Evolutionary conservation across 2,113 vertebrate species (phyloP).

Genomic region (Forbesichthys agassizii): DNA sequence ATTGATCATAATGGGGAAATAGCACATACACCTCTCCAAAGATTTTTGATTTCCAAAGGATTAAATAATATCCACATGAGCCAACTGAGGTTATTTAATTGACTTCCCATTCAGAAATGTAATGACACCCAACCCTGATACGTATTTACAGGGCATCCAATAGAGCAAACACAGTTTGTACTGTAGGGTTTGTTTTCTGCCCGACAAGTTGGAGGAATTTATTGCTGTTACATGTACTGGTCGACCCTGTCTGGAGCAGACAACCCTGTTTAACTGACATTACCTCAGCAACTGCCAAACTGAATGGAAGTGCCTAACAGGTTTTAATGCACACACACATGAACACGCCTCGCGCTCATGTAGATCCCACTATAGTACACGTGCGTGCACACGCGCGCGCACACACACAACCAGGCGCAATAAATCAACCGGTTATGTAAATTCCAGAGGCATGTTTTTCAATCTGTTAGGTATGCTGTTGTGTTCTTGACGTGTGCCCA

Average conservation of each 20-base stretch:
- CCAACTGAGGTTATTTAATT: background rate
- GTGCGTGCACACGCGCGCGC: background rate
- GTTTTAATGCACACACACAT: constrained; percentile 49
- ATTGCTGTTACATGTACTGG: constrained; percentile 5
- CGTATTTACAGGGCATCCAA: background rate
- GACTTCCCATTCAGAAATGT: background rate
- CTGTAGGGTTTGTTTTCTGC: constrained; percentile 9
- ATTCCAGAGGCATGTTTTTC: constrained; percentile 5
- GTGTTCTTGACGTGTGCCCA: constrained; percentile 14
- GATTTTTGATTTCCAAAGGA: no score
- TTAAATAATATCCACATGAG: background rate
- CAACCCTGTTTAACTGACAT: constrained; percentile 70
- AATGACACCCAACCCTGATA: background rate
- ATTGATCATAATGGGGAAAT: no score
- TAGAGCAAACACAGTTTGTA: background rate
- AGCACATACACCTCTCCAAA: no score
- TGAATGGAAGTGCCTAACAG: constrained; percentile 43
- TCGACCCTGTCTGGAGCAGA: constrained; percentile 25
- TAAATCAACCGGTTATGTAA: constrained; percentile 22
- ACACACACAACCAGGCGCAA: background rate
- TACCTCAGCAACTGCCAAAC: constrained; percentile 48
- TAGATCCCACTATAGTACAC: constrained; percentile 9
- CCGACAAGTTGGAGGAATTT: constrained; percentile 28
- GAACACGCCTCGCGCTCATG: constrained; percentile 6
- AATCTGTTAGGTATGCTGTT: background rate